phyloP scores from a whole-genome alignment of 92 coral and sea anemone species.

The Paramuricea clavata region DNA sequence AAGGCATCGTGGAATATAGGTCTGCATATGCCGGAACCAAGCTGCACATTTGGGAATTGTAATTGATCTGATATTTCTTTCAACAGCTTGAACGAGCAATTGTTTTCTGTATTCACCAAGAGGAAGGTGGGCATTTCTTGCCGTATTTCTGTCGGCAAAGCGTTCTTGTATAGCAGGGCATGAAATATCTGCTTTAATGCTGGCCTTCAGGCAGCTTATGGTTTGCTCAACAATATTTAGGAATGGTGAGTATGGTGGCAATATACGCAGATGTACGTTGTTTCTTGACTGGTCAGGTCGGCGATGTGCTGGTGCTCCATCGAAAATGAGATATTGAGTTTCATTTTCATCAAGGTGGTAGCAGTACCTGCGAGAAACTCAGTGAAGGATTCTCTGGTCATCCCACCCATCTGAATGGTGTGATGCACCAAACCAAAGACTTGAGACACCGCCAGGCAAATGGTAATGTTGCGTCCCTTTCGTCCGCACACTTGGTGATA shows the following conservation, averaged over 20 bases:
- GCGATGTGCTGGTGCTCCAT: too few species aligned
- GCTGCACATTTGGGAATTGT: too few species aligned
- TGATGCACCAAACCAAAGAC: neutral
- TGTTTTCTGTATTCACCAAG: too few species aligned
- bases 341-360: neutral
- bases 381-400: neutral
- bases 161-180: neutral
- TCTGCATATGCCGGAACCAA: too few species aligned
- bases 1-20: too few species aligned
- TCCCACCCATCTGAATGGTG: neutral
- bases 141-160: too few species aligned
- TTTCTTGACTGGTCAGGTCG: neutral
- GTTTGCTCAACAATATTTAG: neutral
- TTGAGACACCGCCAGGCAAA: neutral
- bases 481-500: neutral
- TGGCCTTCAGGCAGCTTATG: neutral
- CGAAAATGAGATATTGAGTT: too few species aligned
- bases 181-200: constrained; percentile 2
- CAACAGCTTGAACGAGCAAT: too few species aligned
- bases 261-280: neutral
- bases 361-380: too few species aligned
- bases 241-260: too few species aligned
- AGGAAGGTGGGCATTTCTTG: too few species aligned
- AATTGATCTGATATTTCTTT: too few species aligned
- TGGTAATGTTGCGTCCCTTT: neutral